Evolutionary conservation across 1,140 invertebrate species (phyloP).

Genomic region (Aphelinus certus): DNA sequence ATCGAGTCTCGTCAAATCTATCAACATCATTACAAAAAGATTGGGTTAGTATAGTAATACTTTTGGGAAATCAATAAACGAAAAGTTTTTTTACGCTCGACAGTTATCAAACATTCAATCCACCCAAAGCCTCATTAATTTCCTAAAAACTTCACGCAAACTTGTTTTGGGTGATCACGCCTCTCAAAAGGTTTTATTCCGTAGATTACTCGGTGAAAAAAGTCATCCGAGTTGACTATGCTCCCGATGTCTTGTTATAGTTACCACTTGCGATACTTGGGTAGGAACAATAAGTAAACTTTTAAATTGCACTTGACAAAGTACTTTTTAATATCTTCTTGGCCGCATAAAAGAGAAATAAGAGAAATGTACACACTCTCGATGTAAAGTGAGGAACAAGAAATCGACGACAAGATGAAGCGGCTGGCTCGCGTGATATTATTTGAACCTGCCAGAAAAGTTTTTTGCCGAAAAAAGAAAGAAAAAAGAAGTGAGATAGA

Average conservation of each 20-base stretch:
- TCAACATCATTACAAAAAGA: too few relatives aligned
- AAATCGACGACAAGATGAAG: too few relatives aligned
- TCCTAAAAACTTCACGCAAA: too few relatives aligned
- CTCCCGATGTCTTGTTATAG: too few relatives aligned
- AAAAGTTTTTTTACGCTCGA: too few relatives aligned
- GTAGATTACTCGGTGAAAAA: conserved; percentile 13
- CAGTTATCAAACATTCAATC: too few relatives aligned
- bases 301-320: conserved; percentile 39
- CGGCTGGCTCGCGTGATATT: not conserved
- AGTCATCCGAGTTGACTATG: not conserved
- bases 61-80: too few relatives aligned
- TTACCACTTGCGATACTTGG: too few relatives aligned
- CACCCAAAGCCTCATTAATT: too few relatives aligned
- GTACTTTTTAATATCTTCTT: conserved; percentile 38
- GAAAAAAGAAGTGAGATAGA: too few relatives aligned
- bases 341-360: not conserved
- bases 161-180: not conserved
- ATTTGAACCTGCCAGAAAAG: not conserved
- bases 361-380: not conserved
- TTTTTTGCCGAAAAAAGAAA: not conserved
- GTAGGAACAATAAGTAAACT: conserved; percentile 22
- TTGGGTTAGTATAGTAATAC: too few relatives aligned
- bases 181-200: conserved; percentile 7
- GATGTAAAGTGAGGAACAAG: not conserved
- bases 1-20: too few relatives aligned